Percentiles rank a stretch among this genome's conserved stretches.
These are phyloP conservation scores for Synanceia verrucosa DNA, from an alignment of 2,797 vertebrate species.

Conservation along the genomic window DNA sequence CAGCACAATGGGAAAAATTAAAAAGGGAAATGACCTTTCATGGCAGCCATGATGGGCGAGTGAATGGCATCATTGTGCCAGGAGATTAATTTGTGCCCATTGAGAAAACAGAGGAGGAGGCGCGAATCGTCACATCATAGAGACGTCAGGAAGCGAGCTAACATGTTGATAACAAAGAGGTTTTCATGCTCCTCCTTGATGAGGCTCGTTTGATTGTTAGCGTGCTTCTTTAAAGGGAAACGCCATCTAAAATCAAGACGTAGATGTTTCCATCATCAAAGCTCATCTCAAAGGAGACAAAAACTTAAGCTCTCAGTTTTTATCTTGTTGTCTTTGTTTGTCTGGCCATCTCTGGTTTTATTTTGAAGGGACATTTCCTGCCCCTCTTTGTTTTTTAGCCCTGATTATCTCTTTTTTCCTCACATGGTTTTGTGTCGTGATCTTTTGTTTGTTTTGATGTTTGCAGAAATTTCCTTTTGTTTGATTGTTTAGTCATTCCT, in stretches of 20 bases:
- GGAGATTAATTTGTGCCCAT: conserved; percentile 83
- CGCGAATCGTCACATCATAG: conserved; percentile 56
- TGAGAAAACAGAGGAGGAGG: conserved; percentile 75
- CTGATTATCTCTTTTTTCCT: too few relatives aligned
- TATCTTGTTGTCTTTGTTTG: too few relatives aligned
- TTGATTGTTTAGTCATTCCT: too few relatives aligned
- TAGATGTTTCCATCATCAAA: too few relatives aligned
- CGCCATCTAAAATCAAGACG: not conserved
- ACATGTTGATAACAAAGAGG: conserved; percentile 30
- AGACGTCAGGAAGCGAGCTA: conserved; percentile 40
- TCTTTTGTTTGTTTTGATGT: too few relatives aligned
- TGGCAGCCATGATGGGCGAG: conserved; percentile 81
- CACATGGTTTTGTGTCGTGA: too few relatives aligned
- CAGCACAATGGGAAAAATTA: conserved; percentile 86
- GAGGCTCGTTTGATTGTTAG: not conserved
- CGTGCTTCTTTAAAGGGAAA: not conserved
- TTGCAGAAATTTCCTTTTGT: too few relatives aligned
- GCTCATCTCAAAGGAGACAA: too few relatives aligned
- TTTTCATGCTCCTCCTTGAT: not conserved
- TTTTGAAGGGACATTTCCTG: too few relatives aligned
- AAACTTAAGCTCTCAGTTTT: too few relatives aligned
- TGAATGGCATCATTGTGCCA: conserved; percentile 85
- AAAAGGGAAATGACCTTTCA: conserved; percentile 87
- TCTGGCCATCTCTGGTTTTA: too few relatives aligned
- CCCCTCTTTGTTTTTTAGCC: too few relatives aligned